phyloP scores from a whole-genome alignment of 1,140 invertebrate genomes.

The Leptopilina boulardi region DNA sequence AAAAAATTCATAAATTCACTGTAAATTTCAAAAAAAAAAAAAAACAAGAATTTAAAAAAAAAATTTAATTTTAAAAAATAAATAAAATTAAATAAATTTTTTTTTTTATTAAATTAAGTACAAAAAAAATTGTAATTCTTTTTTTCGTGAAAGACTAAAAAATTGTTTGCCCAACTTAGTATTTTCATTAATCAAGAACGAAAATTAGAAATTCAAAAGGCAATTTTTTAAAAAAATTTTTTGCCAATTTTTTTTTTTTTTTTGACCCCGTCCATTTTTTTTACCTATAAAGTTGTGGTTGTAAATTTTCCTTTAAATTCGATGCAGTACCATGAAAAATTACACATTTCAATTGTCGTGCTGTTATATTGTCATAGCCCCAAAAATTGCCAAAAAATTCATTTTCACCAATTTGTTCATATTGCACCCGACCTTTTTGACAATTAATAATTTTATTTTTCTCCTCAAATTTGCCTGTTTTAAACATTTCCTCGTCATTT shows the following conservation, averaged over 20 bases:
- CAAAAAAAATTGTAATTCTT: too few species aligned
- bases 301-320: constrained; percentile 76
- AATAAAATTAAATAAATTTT: too few species aligned
- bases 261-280: neutral
- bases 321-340: constrained; percentile 89
- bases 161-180: too few species aligned
- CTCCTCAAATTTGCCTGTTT: constrained; percentile 86
- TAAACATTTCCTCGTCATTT: constrained; percentile 91
- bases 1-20: too few species aligned
- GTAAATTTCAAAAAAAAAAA: too few species aligned
- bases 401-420: constrained; percentile 74
- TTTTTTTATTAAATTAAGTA: too few species aligned
- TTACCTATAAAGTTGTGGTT: constrained; percentile 69
- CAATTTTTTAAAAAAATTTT: constrained; percentile 17
- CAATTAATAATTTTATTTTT: constrained; percentile 84
- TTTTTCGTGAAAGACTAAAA: too few species aligned
- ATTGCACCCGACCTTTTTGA: constrained; percentile 66
- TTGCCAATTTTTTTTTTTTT: neutral
- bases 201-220: too few species aligned
- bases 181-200: too few species aligned
- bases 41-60: too few species aligned
- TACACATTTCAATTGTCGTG: constrained; percentile 84
- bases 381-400: constrained; percentile 78
- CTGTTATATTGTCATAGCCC: constrained; percentile 81
- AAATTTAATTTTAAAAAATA: too few species aligned